A percentile compares a stretch with the other conserved stretches of the same genome.
Conservation (phyloP, 2,113 vertebrate species). For the Gobio gobio region DNA sequence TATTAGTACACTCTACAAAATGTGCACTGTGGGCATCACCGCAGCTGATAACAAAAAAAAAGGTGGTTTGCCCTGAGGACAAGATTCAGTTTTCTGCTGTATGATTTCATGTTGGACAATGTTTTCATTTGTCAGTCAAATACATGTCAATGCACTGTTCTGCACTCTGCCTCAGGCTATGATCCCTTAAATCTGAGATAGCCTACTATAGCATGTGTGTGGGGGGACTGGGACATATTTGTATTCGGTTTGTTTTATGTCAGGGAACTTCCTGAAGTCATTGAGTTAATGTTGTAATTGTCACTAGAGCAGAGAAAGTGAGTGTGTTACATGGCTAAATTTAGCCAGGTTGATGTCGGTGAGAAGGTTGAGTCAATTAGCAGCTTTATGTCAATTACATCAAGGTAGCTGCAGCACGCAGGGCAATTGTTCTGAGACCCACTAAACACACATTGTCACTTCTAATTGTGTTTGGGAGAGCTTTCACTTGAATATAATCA, state of each 20-base stretch:
- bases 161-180: not conserved
- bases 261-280: slow-evolving; percentile 17
- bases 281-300: slow-evolving; percentile 1
- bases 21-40: not conserved
- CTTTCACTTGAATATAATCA: not conserved
- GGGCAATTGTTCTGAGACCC: slow-evolving; percentile 15
- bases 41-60: not conserved
- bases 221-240: not conserved
- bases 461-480: not conserved
- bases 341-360: slow-evolving; percentile 10
- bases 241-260: not conserved
- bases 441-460: not conserved
- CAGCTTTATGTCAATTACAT: slow-evolving; percentile 24
- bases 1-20: not conserved
- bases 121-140: slow-evolving; percentile 33
- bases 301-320: slow-evolving; percentile 19
- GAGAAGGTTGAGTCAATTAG: slow-evolving; percentile 25
- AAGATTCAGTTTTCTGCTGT: slow-evolving; percentile 19
- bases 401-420: not conserved
- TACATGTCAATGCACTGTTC: slow-evolving; percentile 3
- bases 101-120: slow-evolving; percentile 21
- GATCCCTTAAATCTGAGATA: not conserved
- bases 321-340: slow-evolving; percentile 10
- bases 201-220: not conserved
- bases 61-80: not conserved